These are phyloP conservation scores for Pantherophis guttatus DNA, from an alignment of 2,113 vertebrate genomes.

Conservation along the genomic window DNA sequence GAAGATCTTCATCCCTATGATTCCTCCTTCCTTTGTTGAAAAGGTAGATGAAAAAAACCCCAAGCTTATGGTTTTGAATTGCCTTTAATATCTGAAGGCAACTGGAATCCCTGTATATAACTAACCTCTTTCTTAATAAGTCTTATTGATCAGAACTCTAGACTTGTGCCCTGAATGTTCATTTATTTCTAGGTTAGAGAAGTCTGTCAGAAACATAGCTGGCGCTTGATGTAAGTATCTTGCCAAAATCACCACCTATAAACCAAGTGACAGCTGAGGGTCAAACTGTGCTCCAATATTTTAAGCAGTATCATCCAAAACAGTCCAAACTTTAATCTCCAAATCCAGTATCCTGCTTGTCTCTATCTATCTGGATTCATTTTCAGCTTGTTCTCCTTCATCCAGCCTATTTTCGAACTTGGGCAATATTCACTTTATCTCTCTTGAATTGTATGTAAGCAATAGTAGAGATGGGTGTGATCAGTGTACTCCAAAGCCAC, in stretches of 20 bases:
- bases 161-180: neutral
- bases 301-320: neutral
- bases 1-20: neutral
- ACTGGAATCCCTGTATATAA: neutral
- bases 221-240: neutral
- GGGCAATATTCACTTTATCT: neutral
- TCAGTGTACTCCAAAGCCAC: neutral
- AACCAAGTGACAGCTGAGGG: neutral
- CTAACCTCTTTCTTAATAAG: neutral
- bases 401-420: neutral
- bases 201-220: neutral
- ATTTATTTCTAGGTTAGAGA: neutral
- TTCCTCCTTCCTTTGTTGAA: neutral
- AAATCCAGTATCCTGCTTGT: no score
- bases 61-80: neutral
- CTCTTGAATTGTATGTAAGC: neutral
- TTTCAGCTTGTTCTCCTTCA: neutral
- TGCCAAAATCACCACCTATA: neutral
- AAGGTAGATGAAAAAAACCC: neutral
- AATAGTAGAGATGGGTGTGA: neutral
- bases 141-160: neutral
- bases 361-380: neutral
- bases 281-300: neutral
- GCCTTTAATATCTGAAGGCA: neutral
- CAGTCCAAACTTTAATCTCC: no score